Evolutionary conservation across 1,140 invertebrate genomes (phyloP), one percentile per base, ranked within the genome.

Genomic region (Drosophila rufa): DNA sequence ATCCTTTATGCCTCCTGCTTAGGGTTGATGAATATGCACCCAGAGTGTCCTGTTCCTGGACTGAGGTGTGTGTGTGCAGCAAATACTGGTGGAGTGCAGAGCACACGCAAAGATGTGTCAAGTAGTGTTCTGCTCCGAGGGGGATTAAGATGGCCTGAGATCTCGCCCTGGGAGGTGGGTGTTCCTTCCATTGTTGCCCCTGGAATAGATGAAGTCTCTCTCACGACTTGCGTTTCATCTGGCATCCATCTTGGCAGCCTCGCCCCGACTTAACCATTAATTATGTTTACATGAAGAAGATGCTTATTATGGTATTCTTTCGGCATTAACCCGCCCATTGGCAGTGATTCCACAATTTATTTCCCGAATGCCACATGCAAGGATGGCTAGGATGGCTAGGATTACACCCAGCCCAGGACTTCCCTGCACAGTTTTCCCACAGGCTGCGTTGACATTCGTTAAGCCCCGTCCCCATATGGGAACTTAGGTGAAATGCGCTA

Each of bases 261-360:
- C 30, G 25, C 7, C 17, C 58, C 75, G 58, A 56, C 50, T 48
- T 38, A 60, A 57, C 27, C 76, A 87, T 87, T 82, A 87, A 87
- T 84, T 85, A 84, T 73, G 79, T 64, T 71, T 53, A 71, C 33
- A 65, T 57, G 25, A 30, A 59, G 36, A 45, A 45, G 60, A 53
- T 14, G 56, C 45, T 53, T 45, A 68, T 62, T 78, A 43, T 65
- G 62, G 62, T 61, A 66, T 22, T 62, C 48, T 62, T 53, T 33
- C 59, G 22, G 58, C 45, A 71, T 86, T 68, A 87, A 83, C 75
- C 83, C 84, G 75, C 70, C 75, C 71, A 83, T 55, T 50, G 50
- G 65, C 55, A 56, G 50, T 78, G 84, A 83, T 89, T 87, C 66
- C 6, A 51, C 73, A 80, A 87, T 87, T 89, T 87, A 87, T 87